These are phyloP conservation scores for Willowsia nigromaculata DNA, from an alignment of 2,888 invertebrate species.

Conservation along the genomic window DNA sequence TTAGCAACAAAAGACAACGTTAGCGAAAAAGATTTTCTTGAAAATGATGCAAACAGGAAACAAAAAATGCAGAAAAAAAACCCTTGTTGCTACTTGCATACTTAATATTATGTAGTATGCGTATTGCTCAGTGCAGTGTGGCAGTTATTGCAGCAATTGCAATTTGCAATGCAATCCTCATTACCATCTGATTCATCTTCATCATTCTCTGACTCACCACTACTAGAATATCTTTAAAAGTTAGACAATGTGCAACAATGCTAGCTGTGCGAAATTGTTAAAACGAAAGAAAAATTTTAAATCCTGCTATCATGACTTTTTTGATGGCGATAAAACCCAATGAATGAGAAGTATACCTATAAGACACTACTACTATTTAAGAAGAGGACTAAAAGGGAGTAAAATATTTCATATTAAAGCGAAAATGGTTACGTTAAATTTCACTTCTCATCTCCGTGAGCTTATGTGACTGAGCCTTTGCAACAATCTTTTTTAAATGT, in stretches of 20 bases:
- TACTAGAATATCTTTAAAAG: background rate
- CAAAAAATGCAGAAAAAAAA: conserved; percentile 51
- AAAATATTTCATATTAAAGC: conserved; percentile 24
- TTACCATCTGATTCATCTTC: conserved; percentile 11
- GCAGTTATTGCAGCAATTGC: conserved; percentile 28
- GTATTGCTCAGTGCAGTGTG: background rate
- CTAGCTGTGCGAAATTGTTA: background rate
- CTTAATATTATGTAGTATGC: background rate
- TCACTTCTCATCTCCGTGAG: conserved; percentile 35
- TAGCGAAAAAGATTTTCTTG: background rate
- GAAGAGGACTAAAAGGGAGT: conserved; percentile 12
- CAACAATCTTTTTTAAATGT: conserved; percentile 46
- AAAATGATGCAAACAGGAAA: conserved; percentile 53
- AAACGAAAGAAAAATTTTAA: conserved; percentile 44
- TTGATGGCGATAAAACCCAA: conserved; percentile 20
- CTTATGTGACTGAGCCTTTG: background rate
- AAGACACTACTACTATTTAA: background rate
- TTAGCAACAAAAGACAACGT: background rate
- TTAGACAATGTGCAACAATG: background rate
- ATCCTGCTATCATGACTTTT: conserved; percentile 33
- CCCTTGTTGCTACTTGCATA: background rate
- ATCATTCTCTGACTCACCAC: background rate
- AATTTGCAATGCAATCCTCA: conserved; percentile 16
- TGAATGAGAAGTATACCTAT: background rate
- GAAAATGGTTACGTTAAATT: conserved; percentile 53